phyloP scores from a whole-genome alignment of 2,113 vertebrate genomes.

The Centrocercus urophasianus region DNA sequence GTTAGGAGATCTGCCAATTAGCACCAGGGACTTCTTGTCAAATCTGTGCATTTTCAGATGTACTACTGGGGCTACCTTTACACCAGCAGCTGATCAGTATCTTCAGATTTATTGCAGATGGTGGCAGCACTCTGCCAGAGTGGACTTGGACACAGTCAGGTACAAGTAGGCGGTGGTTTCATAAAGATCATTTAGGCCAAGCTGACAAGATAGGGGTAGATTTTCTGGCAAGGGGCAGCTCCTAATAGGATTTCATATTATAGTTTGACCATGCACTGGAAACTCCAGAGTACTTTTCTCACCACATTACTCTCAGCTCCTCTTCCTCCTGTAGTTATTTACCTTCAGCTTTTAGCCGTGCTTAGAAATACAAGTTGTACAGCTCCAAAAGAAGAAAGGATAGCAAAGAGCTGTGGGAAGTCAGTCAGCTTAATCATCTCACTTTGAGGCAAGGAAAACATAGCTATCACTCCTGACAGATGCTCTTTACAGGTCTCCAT shows the following conservation, averaged over 20 bases:
- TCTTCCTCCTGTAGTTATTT: not conserved
- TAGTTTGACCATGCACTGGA: rapidly evolving
- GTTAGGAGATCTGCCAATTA: not conserved
- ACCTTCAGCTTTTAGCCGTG: not conserved
- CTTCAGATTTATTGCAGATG: not conserved
- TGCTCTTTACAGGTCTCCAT: not conserved
- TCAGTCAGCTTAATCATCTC: not conserved
- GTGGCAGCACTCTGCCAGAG: not conserved
- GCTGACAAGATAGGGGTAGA: not conserved
- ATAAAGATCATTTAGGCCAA: not conserved
- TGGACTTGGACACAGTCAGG: not conserved
- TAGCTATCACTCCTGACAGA: not conserved
- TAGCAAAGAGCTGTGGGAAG: not conserved
- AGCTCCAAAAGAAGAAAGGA: not conserved
- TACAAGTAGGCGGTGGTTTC: rapidly evolving
- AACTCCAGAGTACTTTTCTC: not conserved
- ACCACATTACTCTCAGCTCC: not conserved
- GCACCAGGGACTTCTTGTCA: not conserved
- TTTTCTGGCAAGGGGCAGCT: not conserved
- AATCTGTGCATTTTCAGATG: not conserved
- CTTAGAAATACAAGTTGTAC: not conserved
- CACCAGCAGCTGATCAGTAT: not conserved
- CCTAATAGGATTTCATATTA: not conserved
- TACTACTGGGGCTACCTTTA: not conserved
- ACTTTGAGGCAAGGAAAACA: not conserved